Percentiles rank a stretch among this genome's conserved stretches.
Evolutionary conservation across 2,797 vertebrate species (phyloP).

Genomic region (Cossypha heuglini): DNA sequence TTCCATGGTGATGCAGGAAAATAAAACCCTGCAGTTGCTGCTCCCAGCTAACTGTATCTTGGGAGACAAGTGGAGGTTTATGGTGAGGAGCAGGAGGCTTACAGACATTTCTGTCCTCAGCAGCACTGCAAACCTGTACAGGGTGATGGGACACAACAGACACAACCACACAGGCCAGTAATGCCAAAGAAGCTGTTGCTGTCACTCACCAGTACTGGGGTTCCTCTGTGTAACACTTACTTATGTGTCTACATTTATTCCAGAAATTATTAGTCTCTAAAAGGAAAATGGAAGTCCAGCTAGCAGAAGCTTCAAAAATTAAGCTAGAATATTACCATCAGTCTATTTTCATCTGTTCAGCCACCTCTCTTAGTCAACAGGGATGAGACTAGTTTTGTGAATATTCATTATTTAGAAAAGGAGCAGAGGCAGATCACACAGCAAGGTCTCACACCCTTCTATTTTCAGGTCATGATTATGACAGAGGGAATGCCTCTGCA

Average conservation of each 20-base stretch:
- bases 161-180: not conserved
- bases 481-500: not conserved
- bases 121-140: rapidly evolving
- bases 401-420: not conserved
- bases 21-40: not conserved
- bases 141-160: not conserved
- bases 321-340: not conserved
- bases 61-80: not conserved
- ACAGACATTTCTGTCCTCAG: not conserved
- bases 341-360: not conserved
- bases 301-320: not conserved
- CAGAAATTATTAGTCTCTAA: not conserved
- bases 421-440: not conserved
- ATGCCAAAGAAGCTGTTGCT: not conserved
- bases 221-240: not conserved
- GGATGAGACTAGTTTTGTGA: not conserved
- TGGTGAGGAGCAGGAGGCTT: not conserved
- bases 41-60: not conserved
- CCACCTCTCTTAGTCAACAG: not conserved
- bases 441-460: not conserved
- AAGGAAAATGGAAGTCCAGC: not conserved
- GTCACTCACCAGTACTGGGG: not conserved
- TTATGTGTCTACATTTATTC: not conserved
- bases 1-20: not conserved
- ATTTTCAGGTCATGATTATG: not conserved